Conservation (phyloP, 64 coral and sea anemone species). For the Orbicella faveolata region DNA sequence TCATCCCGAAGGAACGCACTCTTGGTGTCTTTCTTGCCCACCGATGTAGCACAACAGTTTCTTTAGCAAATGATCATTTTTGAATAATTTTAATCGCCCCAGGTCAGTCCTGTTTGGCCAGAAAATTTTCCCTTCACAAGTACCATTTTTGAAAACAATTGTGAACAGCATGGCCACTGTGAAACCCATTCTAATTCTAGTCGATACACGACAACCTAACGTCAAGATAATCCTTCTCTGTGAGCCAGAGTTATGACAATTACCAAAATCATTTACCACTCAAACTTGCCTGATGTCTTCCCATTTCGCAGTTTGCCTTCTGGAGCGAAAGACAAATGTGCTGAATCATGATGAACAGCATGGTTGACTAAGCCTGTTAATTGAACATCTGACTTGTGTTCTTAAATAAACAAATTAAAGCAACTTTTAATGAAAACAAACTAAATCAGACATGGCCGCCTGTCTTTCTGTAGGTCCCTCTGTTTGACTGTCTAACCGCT, state of each 20-base stretch:
- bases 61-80: too few relatives aligned
- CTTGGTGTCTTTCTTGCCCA: too few relatives aligned
- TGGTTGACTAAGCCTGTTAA: background rate
- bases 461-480: background rate
- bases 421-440: background rate
- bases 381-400: background rate
- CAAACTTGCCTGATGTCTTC: constrained; percentile 30
- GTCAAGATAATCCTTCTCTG: background rate
- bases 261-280: background rate
- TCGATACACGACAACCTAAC: background rate
- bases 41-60: too few relatives aligned
- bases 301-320: background rate
- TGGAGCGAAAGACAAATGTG: constrained; percentile 11
- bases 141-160: too few relatives aligned
- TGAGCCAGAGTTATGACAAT: background rate
- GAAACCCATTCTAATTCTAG: too few relatives aligned
- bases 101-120: too few relatives aligned
- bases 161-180: too few relatives aligned
- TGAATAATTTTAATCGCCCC: too few relatives aligned
- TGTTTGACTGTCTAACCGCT: too few relatives aligned
- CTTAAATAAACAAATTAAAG: constrained; percentile 23
- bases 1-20: too few relatives aligned
- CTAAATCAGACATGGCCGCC: background rate
- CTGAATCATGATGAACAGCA: background rate
- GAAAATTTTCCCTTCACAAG: too few relatives aligned